Evolutionary conservation across 2,113 vertebrate species (phyloP).

Genomic region (Saguinus imperator): DNA sequence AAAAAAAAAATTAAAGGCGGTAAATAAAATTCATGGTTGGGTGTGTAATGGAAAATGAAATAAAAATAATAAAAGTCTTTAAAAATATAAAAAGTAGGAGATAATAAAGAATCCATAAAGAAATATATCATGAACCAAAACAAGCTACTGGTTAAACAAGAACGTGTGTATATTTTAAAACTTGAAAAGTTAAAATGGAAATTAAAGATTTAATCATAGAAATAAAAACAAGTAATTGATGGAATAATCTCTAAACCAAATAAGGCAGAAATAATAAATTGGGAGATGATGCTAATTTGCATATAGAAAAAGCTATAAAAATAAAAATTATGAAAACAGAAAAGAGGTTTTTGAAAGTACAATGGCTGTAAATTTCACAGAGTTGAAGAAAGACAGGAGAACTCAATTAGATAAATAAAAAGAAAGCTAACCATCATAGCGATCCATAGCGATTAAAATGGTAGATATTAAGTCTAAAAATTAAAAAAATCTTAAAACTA

Average conservation of each 20-base stretch:
- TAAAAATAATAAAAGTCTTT: background rate
- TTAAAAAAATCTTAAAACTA: background rate
- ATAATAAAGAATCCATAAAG: background rate
- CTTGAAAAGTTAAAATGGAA: background rate
- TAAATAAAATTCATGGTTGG: background rate
- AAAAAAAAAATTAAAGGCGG: background rate
- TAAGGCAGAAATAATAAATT: background rate
- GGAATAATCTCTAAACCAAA: background rate
- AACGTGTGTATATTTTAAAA: background rate
- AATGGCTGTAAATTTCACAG: background rate
- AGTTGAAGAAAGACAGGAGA: background rate
- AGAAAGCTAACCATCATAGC: background rate
- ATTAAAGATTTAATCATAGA: background rate
- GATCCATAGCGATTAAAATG: background rate
- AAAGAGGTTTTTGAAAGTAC: background rate
- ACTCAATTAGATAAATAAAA: background rate
- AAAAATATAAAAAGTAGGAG: background rate
- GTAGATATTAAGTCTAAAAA: background rate
- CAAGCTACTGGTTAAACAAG: background rate
- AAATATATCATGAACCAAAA: background rate
- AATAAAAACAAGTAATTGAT: background rate
- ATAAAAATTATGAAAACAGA: background rate
- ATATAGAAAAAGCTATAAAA: background rate
- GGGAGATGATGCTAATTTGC: background rate
- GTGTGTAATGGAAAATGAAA: background rate